Conservation (phyloP, 2,888 invertebrate genomes). For the Julus scandinavius region DNA sequence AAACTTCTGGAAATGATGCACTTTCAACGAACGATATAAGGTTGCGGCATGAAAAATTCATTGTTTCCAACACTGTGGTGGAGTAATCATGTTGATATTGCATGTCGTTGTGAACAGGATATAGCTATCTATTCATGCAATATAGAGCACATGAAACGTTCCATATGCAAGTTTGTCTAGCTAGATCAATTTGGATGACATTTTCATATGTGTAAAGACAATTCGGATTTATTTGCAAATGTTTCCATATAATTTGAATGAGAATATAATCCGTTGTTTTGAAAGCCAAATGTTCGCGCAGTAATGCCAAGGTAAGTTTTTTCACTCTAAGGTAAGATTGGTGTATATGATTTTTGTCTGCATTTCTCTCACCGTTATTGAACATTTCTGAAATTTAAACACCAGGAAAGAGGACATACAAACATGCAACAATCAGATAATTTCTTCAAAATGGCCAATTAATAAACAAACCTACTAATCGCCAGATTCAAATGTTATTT, state of each 20-base stretch:
- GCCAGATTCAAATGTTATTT: not conserved
- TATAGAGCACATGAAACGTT: conserved; percentile 41
- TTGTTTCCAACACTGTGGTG: conserved; percentile 38
- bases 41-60: conserved; percentile 22
- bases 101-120: conserved; percentile 28
- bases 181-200: conserved; percentile 37
- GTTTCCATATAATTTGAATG: conserved; percentile 39
- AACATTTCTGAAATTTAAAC: not conserved
- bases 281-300: not conserved
- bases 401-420: not conserved
- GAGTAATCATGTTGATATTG: conserved; percentile 43
- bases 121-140: not conserved
- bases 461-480: not conserved
- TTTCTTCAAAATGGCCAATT: not conserved
- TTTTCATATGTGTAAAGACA: conserved; percentile 14
- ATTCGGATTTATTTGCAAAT: not conserved
- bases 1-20: not conserved
- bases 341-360: conserved; percentile 34
- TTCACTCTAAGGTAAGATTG: conserved; percentile 9
- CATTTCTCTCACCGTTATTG: not conserved
- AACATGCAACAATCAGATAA: not conserved
- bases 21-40: not conserved
- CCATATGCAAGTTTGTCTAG: conserved; percentile 35
- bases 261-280: conserved; percentile 5
- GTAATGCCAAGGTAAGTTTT: conserved; percentile 37